Conservation (phyloP, 1,140 invertebrate genomes). For the Lepidurus arcticus region DNA sequence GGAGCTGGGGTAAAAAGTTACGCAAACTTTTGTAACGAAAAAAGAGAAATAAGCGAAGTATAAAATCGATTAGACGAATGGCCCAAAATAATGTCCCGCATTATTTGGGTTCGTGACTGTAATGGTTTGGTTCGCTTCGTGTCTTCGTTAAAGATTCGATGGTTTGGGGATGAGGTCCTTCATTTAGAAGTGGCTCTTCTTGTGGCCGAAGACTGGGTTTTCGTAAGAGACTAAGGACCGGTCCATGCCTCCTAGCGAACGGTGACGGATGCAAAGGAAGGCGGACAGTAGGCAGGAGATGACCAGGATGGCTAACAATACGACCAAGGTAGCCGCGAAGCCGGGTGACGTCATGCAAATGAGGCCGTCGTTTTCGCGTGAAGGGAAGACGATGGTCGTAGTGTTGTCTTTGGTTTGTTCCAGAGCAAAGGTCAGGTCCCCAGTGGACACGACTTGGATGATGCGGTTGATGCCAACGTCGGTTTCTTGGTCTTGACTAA, state of each 20-base stretch:
- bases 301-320: constrained; percentile 70
- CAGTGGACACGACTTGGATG: constrained; percentile 70
- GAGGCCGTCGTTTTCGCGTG: constrained; percentile 52
- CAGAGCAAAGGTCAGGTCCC: constrained; percentile 73
- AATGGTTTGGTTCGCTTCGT: background rate
- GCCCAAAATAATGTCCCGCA: background rate
- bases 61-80: background rate
- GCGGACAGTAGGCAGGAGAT: constrained; percentile 76
- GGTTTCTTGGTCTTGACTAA: constrained; percentile 57
- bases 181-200: constrained; percentile 32
- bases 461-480: constrained; percentile 76
- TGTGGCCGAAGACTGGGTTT: constrained; percentile 35
- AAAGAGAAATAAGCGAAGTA: background rate
- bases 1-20: constrained; percentile 11
- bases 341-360: constrained; percentile 89
- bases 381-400: constrained; percentile 58
- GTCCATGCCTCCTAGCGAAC: constrained; percentile 34
- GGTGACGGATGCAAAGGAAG: constrained; percentile 65
- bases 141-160: background rate
- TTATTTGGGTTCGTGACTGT: background rate
- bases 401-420: constrained; percentile 53
- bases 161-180: too few species aligned
- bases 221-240: constrained; percentile 33
- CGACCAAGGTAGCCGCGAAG: constrained; percentile 73
- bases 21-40: background rate